Percentiles rank a stretch among this genome's conserved stretches.
These are phyloP conservation scores for Branchinecta lynchi DNA, from an alignment of 1,140 invertebrate genomes.

Conservation along the genomic window DNA sequence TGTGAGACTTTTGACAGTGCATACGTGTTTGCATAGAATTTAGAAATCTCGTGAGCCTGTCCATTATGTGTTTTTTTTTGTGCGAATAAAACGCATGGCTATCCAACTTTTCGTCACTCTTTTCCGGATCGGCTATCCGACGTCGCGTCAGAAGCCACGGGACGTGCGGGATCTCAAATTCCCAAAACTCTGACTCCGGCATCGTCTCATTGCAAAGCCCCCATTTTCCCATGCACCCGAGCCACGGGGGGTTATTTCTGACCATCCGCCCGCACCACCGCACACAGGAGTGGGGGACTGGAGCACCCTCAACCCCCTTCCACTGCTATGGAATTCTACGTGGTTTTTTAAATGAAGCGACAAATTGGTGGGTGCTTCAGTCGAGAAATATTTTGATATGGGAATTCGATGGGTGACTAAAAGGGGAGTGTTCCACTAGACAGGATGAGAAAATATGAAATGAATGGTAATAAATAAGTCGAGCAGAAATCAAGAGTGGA, in stretches of 20 bases:
- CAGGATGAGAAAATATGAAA: neutral
- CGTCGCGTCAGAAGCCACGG: no score
- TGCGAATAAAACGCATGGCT: no score
- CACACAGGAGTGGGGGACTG: neutral
- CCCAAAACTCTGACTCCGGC: neutral
- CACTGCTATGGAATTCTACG: neutral
- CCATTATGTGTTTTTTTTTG: no score
- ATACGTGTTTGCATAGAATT: no score
- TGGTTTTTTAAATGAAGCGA: conserved; percentile 11
- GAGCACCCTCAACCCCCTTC: neutral
- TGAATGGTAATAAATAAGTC: neutral
- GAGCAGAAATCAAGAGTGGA: no score
- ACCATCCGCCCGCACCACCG: conserved; percentile 7
- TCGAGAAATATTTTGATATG: conserved; percentile 11
- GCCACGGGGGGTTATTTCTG: neutral
- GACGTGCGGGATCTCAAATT: neutral
- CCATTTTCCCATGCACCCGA: neutral
- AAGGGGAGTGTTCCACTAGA: conserved; percentile 7
- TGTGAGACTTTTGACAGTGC: no score
- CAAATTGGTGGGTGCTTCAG: neutral
- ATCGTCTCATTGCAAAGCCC: neutral
- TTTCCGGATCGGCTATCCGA: no score
- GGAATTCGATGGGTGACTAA: conserved; percentile 2
- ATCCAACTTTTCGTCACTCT: no score
- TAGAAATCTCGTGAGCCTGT: no score